Percentiles rank a stretch among this genome's conserved stretches.
Evolutionary conservation across 2,888 invertebrate species (phyloP).

Genomic region (Colostygia pectinataria): DNA sequence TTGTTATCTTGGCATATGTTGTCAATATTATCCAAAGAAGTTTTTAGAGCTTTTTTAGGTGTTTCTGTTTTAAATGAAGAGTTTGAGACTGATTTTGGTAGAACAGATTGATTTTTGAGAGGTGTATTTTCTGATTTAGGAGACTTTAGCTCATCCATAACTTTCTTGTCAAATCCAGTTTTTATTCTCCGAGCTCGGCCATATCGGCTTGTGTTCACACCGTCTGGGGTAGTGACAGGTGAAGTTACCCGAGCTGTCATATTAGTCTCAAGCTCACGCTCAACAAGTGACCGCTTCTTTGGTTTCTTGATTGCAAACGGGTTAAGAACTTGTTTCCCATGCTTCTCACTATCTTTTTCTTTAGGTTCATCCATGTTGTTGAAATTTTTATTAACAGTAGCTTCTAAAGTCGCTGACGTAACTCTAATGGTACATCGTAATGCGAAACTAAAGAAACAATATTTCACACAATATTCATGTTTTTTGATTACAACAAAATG

Average conservation of each 20-base stretch:
- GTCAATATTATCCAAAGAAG: constrained; percentile 57
- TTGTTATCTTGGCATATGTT: constrained; percentile 67
- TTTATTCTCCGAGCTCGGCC: constrained; percentile 83
- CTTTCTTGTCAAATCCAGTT: constrained; percentile 55
- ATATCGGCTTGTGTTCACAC: constrained; percentile 80
- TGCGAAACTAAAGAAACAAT: constrained; percentile 35
- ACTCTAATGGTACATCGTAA: constrained; percentile 46
- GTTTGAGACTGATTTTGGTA: constrained; percentile 69
- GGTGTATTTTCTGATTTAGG: constrained; percentile 55
- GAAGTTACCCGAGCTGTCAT: constrained; percentile 68
- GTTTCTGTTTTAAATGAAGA: constrained; percentile 57
- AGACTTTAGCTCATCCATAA: constrained; percentile 48
- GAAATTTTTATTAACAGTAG: constrained; percentile 27
- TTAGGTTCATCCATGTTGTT: constrained; percentile 69
- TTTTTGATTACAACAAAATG: constrained; percentile 41
- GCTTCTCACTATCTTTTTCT: constrained; percentile 59
- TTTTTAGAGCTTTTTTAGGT: constrained; percentile 44
- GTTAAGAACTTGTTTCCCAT: constrained; percentile 45
- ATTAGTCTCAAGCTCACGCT: constrained; percentile 72
- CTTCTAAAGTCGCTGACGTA: constrained; percentile 48
- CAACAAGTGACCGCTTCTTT: constrained; percentile 71
- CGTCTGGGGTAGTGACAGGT: constrained; percentile 52
- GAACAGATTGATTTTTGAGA: constrained; percentile 50
- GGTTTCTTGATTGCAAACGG: constrained; percentile 52
- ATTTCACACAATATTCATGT: constrained; percentile 37